Evolutionary conservation across 2,888 invertebrate species (phyloP).

Genomic region (Molorchus minor): DNA sequence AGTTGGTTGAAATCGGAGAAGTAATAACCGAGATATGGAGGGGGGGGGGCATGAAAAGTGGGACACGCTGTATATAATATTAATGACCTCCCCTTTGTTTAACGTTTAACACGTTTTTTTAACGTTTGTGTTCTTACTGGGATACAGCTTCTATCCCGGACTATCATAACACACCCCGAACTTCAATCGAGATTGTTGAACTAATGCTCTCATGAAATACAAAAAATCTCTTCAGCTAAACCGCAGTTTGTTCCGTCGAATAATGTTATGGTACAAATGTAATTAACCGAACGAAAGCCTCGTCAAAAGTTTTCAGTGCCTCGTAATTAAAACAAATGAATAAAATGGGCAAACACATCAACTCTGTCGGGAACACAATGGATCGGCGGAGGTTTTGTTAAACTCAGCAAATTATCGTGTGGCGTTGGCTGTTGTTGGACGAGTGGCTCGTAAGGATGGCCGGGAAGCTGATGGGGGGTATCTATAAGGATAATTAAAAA

Average conservation of each 20-base stretch:
- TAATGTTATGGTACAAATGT: conserved; percentile 15
- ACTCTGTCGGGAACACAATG: conserved; percentile 6
- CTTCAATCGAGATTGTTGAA: too few species aligned
- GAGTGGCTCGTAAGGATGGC: conserved; percentile 7
- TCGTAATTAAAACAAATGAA: conserved; percentile 22
- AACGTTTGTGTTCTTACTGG: too few species aligned
- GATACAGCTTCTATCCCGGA: too few species aligned
- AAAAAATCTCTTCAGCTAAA: neutral
- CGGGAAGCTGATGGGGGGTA: conserved; percentile 14
- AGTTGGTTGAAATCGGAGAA: too few species aligned
- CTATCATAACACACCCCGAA: too few species aligned
- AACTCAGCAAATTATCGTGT: conserved; percentile 14
- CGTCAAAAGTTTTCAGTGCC: conserved; percentile 6
- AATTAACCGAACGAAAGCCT: conserved; percentile 13
- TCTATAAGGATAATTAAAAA: conserved; percentile 17
- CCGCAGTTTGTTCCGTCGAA: neutral
- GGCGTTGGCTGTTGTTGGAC: conserved; percentile 13
- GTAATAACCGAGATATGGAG: too few species aligned
- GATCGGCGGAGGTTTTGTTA: conserved; percentile 17
- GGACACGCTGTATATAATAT: too few species aligned
- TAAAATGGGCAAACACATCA: conserved; percentile 17
- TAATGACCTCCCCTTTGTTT: too few species aligned
- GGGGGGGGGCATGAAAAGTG: too few species aligned
- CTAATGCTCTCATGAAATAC: too few species aligned
- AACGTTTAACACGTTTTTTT: too few species aligned